Base-by-base conservation (phyloP, 2,113 vertebrate genomes). In the Ascaphus truei region DNA sequence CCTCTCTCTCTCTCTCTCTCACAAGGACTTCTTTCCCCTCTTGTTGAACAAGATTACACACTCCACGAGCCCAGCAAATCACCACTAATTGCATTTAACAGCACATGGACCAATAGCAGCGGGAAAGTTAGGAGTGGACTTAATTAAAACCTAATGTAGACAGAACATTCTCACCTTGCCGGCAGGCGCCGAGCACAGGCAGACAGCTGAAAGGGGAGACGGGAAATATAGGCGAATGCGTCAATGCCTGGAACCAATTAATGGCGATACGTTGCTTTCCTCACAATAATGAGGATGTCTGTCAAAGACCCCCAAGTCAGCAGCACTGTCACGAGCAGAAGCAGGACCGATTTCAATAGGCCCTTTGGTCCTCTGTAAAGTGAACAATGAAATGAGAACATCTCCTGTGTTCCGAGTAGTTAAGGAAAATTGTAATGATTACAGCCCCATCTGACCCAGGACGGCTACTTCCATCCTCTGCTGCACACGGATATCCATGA, bases 231-330 rank as follows among this genome's bases (percentile, higher is more conserved):
- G 22, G 7, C 41, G 8, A 29, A 34, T 33, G 64, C 8, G 36
- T 47, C 31, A 47, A 47, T 45, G 64, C 37, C 52, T 16, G 41
- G 52, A 57, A 68, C 37, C 52, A 68, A 68, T 68, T 68, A 57
- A 68, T 47, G 30, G 29, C 33, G 51, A 33, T 45, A 56, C 63
- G 29, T 15, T 13, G 36, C 27, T 30, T n/a, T 10, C 8, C 15
- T 26, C 33, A 34, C 53, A 57, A 57, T 34, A 57, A 31, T 3
- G 30, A 33, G 10, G 18, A 22, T 36, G 16, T 57, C 53, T 7
- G 16, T 57, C 25, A 36, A 41, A 66, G 51, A 47, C 39, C 52
- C 39, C 37, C 52, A 52, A 64, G 62, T 37, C 23, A 4, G 47
- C 12, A 3, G 30, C 62, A 52, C 52, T 63, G 61, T 63, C 31